These are phyloP conservation scores for Anagyrus pseudococci DNA, from an alignment of 2,888 invertebrate genomes.

Conservation along the genomic window DNA sequence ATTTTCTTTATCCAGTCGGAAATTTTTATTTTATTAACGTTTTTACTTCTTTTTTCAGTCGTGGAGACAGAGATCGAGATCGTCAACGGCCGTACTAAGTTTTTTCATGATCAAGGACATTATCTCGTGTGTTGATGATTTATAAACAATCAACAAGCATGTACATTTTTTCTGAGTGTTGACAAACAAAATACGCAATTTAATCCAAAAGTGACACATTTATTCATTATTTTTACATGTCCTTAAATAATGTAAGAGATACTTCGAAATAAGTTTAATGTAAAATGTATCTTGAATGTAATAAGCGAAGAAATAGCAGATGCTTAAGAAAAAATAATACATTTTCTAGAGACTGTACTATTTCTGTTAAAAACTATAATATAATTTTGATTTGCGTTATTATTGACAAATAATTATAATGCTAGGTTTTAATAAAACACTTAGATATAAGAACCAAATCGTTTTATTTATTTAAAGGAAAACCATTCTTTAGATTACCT, in stretches of 20 bases:
- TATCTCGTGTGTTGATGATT: conserved; percentile 10
- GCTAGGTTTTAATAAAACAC: conserved; percentile 38
- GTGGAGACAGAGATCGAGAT: conserved; percentile 65
- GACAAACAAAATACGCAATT: conserved; percentile 19
- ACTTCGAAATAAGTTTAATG: background rate
- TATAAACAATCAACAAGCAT: conserved; percentile 24
- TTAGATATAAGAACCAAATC: conserved; percentile 36
- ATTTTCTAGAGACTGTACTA: conserved; percentile 30
- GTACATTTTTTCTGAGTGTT: conserved; percentile 35
- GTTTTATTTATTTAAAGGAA: conserved; percentile 37
- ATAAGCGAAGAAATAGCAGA: conserved; percentile 4
- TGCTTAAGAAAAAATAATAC: conserved; percentile 17
- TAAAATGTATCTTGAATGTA: conserved; percentile 11
- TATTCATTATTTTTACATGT: conserved; percentile 33
- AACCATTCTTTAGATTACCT: conserved; percentile 32
- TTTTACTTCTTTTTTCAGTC: conserved; percentile 48
- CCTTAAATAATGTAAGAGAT: background rate
- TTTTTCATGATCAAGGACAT: conserved; percentile 10
- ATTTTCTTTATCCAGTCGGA: background rate
- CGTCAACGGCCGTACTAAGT: conserved; percentile 64
- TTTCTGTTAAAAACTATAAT: conserved; percentile 29
- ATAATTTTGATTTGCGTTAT: conserved; percentile 27
- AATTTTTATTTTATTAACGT: background rate
- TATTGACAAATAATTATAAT: conserved; percentile 33
- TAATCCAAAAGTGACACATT: conserved; percentile 22